Base-by-base conservation (phyloP, 1,140 invertebrate genomes). In the Papilio glaucus region DNA sequence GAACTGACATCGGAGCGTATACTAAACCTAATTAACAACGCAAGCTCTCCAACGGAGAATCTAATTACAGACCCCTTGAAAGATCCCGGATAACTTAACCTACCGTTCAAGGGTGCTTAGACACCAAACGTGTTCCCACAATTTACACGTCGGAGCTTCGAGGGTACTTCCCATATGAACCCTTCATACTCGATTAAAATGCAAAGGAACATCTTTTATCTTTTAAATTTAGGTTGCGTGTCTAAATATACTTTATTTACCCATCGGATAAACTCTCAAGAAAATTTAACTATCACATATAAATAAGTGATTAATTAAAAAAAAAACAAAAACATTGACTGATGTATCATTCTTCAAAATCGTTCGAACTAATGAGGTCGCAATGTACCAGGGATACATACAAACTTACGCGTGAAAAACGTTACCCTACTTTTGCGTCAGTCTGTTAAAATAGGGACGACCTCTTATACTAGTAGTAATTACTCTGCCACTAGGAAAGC, bases 121-220 rank as follows among this genome's bases (percentile, higher is more conserved):
- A 73, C 75, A 73, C 75, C 72, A 74, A 78, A 72, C 77, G 71
- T 75, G 70, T 75, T 73, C 72, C 75, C 77, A 76, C 62, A 79
- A 76, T 79, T 76, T 76, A 42, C 77, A 72, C 75, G 75, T 73
- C 63, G 74, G 75, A 72, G 72, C 67, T 65, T 71, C 39, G 62
- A 79, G 77, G 49, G 73, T 33, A 68, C 71, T 70, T 69, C 60
- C 49, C 67, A 73, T 72, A 72, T 65, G 37, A 74, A 62, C 49
- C 60, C 68, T 67, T 72, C 57, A 49, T 70, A 62, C 65, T 38
- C 70, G 60, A 71, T 77, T 77, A 68, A 71, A 45, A 41, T n/a
- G 3, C 45, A 29, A 21, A 67, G 57, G 39, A 60, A 21, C 57
- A 42, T 60, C 38, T 61, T 12, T 42, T 49, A 57, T 24, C 24